Evolutionary conservation across 2,113 vertebrate species (phyloP), one percentile per base, ranked within the genome.

Genomic region (Equus quagga): DNA sequence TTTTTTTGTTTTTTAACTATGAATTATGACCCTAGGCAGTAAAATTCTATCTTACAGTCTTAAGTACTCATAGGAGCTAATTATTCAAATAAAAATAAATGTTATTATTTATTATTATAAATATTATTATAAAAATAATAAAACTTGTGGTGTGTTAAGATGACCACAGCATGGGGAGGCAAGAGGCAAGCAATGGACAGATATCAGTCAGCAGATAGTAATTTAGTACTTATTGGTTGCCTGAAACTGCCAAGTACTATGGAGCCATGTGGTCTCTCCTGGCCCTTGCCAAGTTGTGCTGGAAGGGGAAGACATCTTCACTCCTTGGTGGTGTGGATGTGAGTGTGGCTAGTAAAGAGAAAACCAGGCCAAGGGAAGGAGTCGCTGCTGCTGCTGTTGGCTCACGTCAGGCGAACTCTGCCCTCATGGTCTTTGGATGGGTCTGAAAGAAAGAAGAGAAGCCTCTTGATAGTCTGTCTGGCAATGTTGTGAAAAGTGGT

Each of bases 31-130:
- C 14, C 23, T 62, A 58, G 41, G 65, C 24, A 46, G 12, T 73
- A 72, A 84, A 88, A 51, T 87, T 88, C 21, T 81, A 88, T 78
- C 36, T 23, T 13, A 84, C 8, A n/a, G 19, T 82, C 11, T 89
- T 89, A 69, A 94, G 41, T 81, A 84, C 31, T 96, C 31, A 96
- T 18, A 56, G 33, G 72, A 87, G 36, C 41, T 96, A 89, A 82
- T 49, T 69, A 58, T 67, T 92, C 15, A 76, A 92, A 60, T 81
- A 70, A 86, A 93, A 80, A 56, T 36, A 70, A 89, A 46, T 89
- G 51, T 54, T 54, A 49, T 49, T 49, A 49, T 49, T 49, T 49
- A 49, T 49, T 49, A 2, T 54, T 54, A 54, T 54, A 54, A 54
- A 54, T 54, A 14, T 54, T 54, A 54, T 54, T 54, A 62, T 72